Percentiles rank a stretch among this genome's conserved stretches.
Evolutionary conservation across 2,113 vertebrate genomes (phyloP).

Genomic region (Tragulus kanchil): DNA sequence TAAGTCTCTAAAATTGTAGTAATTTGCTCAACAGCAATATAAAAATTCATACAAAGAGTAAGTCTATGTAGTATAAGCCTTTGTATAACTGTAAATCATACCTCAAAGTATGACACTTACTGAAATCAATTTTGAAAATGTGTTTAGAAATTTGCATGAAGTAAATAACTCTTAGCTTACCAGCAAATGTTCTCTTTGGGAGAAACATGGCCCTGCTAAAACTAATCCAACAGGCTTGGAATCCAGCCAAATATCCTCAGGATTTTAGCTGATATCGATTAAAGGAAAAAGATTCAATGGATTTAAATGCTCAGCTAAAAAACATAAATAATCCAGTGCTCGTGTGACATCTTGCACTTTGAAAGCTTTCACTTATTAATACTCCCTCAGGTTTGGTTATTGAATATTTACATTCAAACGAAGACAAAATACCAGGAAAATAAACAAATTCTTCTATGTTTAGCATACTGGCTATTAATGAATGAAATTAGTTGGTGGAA

Average conservation of each 20-base stretch:
- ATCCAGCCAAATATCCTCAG: background rate
- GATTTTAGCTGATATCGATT: background rate
- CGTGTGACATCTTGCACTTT: background rate
- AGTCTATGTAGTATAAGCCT: background rate
- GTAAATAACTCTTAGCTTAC: conserved; percentile 39
- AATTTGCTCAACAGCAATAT: background rate
- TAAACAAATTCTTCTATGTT: background rate
- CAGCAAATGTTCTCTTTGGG: background rate
- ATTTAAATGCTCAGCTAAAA: background rate
- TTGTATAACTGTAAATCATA: background rate
- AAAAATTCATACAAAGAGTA: background rate
- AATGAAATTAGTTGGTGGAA: background rate
- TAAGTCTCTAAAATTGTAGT: background rate
- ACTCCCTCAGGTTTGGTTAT: background rate
- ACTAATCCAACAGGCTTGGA: background rate
- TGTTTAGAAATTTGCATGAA: conserved; percentile 22
- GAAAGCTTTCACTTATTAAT: background rate
- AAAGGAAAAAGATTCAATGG: background rate
- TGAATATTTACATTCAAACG: background rate
- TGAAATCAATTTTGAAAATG: conserved; percentile 61
- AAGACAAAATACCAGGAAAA: conserved; percentile 3
- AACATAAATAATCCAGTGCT: background rate
- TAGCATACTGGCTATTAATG: background rate
- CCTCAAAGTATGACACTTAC: background rate
- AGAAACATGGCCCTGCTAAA: background rate